Evolutionary conservation across 1,140 invertebrate species (phyloP), one percentile per base, ranked within the genome.

Genomic region (Stegodyphus mimosarum): DNA sequence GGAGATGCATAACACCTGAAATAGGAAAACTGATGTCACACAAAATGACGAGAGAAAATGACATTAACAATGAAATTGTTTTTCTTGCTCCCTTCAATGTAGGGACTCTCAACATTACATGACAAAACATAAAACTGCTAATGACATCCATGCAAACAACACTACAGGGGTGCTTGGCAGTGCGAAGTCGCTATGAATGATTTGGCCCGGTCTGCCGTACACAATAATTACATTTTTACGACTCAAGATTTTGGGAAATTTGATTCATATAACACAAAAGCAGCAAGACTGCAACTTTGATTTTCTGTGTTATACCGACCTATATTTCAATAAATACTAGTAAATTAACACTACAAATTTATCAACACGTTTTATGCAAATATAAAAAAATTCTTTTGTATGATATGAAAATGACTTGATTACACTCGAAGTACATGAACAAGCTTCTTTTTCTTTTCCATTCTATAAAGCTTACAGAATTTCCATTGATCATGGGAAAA

Each of bases 131-230:
- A 67, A n/a, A 67, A 67, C 64, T n/a, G 9, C 64, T 67, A 7
- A n/a, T 67, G 64, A 67, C 64, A 67, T n/a, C 17, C 64, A 67
- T 67, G 64, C 64, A 67, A 60, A 60, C 55, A 60, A 15, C 9
- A 60, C 15, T 60, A 10, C 9, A 60, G 15, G 15, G 15, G 55
- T 60, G 55, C 9, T 60, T 60, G 55, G 55, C 55, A 60, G 55
- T 60, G 55, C 55, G 5, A 60, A 60, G 15, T 10, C 5, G 9
- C 55, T 10, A 10, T 60, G 9, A 10, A 60, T 15, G 9, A 60
- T 15, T 15, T 15, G 55, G 55, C 55, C 15, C 9, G 9, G 15
- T 15, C 55, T 60, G 9, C 15, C 5, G 9, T 60, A 60, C 55
- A 60, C 15, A 10, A 7, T 55, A 13, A 60, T 10, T 15, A 60